A percentile compares a stretch with the other conserved stretches of the same genome.
Conservation (phyloP, 2,797 vertebrate genomes). For the Falco novaeseelandiae region DNA sequence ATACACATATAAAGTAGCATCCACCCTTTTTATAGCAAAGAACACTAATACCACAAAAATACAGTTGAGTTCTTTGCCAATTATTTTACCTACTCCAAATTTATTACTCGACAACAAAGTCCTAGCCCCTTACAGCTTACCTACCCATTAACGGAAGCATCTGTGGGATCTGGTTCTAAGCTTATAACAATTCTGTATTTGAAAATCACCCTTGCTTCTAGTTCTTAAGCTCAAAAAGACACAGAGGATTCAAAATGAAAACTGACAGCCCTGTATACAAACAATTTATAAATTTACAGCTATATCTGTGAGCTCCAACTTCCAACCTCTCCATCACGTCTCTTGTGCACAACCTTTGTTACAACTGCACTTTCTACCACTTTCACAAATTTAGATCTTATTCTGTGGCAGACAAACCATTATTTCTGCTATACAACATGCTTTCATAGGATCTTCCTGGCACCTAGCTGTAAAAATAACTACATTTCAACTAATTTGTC, state of each 20-base stretch:
- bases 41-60: not conserved
- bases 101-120: not conserved
- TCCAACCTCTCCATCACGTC: fast-evolving
- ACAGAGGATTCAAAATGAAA: not conserved
- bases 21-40: too few species aligned
- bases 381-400: fast-evolving
- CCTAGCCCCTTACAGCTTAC: not conserved
- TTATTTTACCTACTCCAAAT: not conserved
- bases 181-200: too few species aligned
- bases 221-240: not conserved
- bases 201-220: not conserved
- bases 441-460: not conserved
- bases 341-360: not conserved
- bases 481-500: not conserved
- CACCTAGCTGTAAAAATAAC: not conserved
- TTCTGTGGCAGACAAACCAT: fast-evolving
- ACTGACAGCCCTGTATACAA: fast-evolving
- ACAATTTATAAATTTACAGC: not conserved
- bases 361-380: fast-evolving
- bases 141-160: not conserved
- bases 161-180: too few species aligned
- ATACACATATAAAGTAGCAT: fast-evolving
- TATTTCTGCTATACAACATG: not conserved
- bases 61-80: not conserved
- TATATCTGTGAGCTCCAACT: not conserved